Conservation (phyloP, 2,113 vertebrate species). For the Hippocampus mohnikei region DNA sequence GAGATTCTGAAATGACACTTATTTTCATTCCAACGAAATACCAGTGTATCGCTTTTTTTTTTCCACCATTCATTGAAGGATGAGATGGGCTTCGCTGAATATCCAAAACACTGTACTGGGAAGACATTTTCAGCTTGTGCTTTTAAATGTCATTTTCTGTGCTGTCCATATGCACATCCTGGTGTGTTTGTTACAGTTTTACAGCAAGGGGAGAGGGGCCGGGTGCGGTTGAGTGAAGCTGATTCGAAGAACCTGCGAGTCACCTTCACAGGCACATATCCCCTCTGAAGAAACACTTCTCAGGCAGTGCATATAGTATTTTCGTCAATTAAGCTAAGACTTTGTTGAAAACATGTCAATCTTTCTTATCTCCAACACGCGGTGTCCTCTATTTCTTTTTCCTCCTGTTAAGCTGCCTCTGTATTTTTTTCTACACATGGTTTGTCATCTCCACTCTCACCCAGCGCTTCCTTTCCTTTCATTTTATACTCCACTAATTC, state of each 20-base stretch:
- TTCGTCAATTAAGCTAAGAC: conserved; percentile 36
- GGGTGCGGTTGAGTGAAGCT: conserved; percentile 30
- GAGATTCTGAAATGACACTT: conserved; percentile 3
- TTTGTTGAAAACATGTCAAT: conserved; percentile 42
- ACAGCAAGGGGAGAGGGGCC: conserved; percentile 9
- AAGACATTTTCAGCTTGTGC: conserved; percentile 20
- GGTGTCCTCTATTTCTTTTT: conserved; percentile 31
- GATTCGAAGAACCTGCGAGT: conserved; percentile 43
- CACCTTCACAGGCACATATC: conserved; percentile 42
- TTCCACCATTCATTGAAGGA: conserved; percentile 23
- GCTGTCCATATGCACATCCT: conserved; percentile 15
- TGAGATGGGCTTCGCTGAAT: conserved; percentile 38
- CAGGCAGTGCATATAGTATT: conserved; percentile 18
- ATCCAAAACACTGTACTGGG: conserved; percentile 20
- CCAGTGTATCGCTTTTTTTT: conserved; percentile 15
- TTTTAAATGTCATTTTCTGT: conserved; percentile 24
- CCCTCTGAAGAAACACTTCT: conserved; percentile 13
- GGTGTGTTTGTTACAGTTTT: conserved; percentile 8
- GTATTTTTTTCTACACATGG: conserved; percentile 21
- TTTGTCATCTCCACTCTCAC: conserved; percentile 23
- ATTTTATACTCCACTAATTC: conserved; percentile 44
- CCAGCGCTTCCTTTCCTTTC: conserved; percentile 24
- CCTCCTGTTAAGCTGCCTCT: conserved; percentile 21
- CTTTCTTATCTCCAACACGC: conserved; percentile 28
- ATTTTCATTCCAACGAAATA: conserved; percentile 26